Evolutionary conservation across 2,888 invertebrate genomes (phyloP).

Genomic region (Anarsia innoxiella): DNA sequence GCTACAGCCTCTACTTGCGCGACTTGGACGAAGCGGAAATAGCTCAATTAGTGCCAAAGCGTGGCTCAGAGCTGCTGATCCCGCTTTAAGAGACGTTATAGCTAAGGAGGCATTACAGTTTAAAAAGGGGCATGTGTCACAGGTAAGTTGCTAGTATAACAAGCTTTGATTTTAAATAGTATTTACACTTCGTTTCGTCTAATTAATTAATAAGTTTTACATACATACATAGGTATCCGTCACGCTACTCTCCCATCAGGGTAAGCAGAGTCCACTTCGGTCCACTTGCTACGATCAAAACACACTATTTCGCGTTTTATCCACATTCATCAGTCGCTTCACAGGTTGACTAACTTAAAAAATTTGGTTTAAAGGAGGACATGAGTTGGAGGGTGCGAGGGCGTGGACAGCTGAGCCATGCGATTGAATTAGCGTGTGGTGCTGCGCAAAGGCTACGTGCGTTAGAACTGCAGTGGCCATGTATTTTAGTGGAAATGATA

Average conservation of each 20-base stretch:
- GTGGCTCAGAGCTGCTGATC: conserved; percentile 83
- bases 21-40: conserved; percentile 77
- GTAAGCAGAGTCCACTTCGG: no score
- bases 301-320: no score
- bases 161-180: no score
- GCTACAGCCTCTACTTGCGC: conserved; percentile 83
- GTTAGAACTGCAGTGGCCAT: conserved; percentile 85
- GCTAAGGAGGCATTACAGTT: conserved; percentile 91
- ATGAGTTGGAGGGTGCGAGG: conserved; percentile 83
- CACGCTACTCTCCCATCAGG: no score
- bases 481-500: conserved; percentile 84
- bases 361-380: conserved; percentile 81
- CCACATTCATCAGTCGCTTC: no score
- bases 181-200: no score
- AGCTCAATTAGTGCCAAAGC: conserved; percentile 76
- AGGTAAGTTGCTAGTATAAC: conserved; percentile 42
- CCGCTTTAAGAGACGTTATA: conserved; percentile 85
- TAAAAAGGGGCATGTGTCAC: conserved; percentile 77
- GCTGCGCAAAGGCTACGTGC: conserved; percentile 85
- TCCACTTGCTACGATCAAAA: no score
- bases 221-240: no score
- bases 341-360: no score
- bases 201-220: no score
- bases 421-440: conserved; percentile 83
- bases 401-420: conserved; percentile 79